A percentile compares a stretch with the other conserved stretches of the same genome.
Evolutionary conservation across 2,888 invertebrate species (phyloP).

Genomic region (Pheosia gnoma): DNA sequence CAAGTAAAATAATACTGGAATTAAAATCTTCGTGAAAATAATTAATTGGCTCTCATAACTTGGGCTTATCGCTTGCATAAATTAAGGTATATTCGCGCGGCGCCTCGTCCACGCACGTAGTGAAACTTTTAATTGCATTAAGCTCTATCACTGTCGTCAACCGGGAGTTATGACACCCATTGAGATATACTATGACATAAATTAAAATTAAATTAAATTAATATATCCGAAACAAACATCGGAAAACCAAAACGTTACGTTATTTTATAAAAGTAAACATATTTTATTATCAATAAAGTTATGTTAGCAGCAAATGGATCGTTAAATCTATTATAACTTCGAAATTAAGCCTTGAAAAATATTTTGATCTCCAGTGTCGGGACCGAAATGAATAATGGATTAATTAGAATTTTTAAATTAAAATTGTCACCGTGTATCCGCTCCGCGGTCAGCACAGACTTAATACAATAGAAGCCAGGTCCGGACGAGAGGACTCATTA

Average conservation of each 20-base stretch:
- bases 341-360: slow-evolving; percentile 41
- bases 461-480: slow-evolving; percentile 78
- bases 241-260: slow-evolving; percentile 16
- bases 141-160: slow-evolving; percentile 80
- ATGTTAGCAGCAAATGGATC: slow-evolving; percentile 22
- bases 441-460: slow-evolving; percentile 65
- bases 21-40: slow-evolving; percentile 71
- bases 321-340: slow-evolving; percentile 28
- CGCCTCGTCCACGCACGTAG: slow-evolving; percentile 81
- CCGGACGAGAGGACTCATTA: slow-evolving; percentile 84
- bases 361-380: slow-evolving; percentile 43
- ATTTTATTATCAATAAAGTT: slow-evolving; percentile 21
- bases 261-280: slow-evolving; percentile 24
- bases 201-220: neutral
- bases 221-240: slow-evolving; percentile 22
- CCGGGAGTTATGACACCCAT: slow-evolving; percentile 70
- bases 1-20: slow-evolving; percentile 41
- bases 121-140: slow-evolving; percentile 83
- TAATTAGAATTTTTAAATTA: slow-evolving; percentile 65
- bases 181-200: slow-evolving; percentile 44
- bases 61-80: slow-evolving; percentile 78
- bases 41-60: slow-evolving; percentile 81
- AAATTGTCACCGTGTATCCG: slow-evolving; percentile 73
- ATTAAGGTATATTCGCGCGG: slow-evolving; percentile 75
- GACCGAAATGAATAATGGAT: slow-evolving; percentile 53